Evolutionary conservation across 2,797 vertebrate genomes (phyloP), one percentile per base, ranked within the genome.

Genomic region (Sebastes wilsoni): DNA sequence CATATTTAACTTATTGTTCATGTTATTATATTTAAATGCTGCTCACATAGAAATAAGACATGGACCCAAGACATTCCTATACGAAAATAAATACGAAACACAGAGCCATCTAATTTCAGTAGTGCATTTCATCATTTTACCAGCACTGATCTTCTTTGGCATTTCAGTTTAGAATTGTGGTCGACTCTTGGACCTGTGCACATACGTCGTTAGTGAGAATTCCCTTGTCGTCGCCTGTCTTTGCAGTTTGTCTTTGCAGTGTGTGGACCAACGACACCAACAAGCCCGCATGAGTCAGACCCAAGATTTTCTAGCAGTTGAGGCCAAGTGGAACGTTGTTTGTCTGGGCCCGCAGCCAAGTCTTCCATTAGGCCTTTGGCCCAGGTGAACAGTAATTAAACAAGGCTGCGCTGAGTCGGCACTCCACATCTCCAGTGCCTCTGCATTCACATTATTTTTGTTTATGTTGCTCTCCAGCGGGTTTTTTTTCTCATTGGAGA

Each of bases 281-380:
- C 86, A 64, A 86, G 76, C 73, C 69, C 5, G 52, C 28, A 25
- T 83, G 90, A 92, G 80, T 89, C 89, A 92, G 88, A 82, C 84
- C 75, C 46, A 70, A 90, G 82, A 89, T 88, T 89, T 90, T 82
- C 82, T 77, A 66, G 64, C 60, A 56, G 78, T 72, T 58, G 79
- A 88, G 87, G 90, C 92, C 89, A 88, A 93, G 92, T 82, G 73
- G 86, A 92, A 80, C 86, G 49, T 82, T 94, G 92, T 95, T 94
- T 95, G 90, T 93, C 95, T 94, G 94, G 96, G 95, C 94, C 77
- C 2, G 49, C 73, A 66, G 94, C 95, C 95, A 96, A 94, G 81
- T 89, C 89, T 87, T 94, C 95, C 94, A 96, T 96, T 96, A 96
- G 92, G 93, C 89, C 91, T 88, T 93, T 95, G 89, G 95, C 91